Evolutionary conservation across 53 echinoderm and acorn worm species (phyloP), one percentile per base, ranked within the genome.

Genomic region (Holothuria leucospilota): DNA sequence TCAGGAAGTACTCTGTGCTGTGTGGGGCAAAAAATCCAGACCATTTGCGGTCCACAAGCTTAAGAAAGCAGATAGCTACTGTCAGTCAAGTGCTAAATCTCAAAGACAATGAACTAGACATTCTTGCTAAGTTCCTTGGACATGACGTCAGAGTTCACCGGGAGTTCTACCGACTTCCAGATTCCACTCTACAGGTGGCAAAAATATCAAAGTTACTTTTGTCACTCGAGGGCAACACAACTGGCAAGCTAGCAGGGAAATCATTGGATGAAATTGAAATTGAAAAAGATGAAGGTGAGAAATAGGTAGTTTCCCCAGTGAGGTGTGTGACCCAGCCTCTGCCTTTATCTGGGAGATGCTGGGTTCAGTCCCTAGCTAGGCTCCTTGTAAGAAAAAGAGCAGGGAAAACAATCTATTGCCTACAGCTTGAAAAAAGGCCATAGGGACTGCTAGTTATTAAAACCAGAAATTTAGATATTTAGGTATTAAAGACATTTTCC

Each of bases 111-210:
- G 92, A 95, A 28, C 86, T 93, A 24, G 91, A 95, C 34, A 86
- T 95, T 4, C 80, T 95, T 29, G 91, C 95, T 4, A 90, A 53
- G 15, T 95, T 88, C 69, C 41, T 95, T 51, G 95, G 95, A 16
- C 95, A 95, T 49, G 93, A 95, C 71, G 87, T 95, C 15, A 39
- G 93, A 16, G 74, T 86, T 8, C 95, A 95, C 63, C 82, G 89
- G n/a, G 78, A 93, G 72, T 95, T 82, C 42, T 95, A 93, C 71
- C 69, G 93, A 27, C 90, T 95, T 11, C 93, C 95, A 9, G 87
- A 93, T 68, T 49, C 68, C 53, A 79, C 91, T 3, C 26, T 95
- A 59, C 95, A 95, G 66, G 70, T 95, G n/a, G 93, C 95, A 29
- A 95, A 92, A 68, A 84, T 92, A 21, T 90, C 92, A 8, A 94